These are phyloP conservation scores for Epistrophe grossulariae DNA, from an alignment of 2,888 invertebrate species.

Conservation along the genomic window DNA sequence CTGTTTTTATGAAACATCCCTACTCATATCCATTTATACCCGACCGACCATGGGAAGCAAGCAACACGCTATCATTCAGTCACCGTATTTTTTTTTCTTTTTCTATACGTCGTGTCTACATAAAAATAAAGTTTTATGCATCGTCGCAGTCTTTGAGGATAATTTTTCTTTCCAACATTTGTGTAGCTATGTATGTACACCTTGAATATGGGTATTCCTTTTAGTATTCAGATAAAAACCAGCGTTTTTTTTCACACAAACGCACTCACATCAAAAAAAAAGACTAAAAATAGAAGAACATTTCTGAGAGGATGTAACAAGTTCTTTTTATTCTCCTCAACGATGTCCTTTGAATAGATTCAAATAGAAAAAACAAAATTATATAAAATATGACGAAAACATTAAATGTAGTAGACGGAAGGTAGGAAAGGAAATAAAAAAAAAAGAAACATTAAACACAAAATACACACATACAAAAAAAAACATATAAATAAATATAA, in stretches of 20 bases:
- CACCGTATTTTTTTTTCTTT: conserved; percentile 49
- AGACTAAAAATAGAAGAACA: not conserved
- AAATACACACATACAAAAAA: conserved; percentile 42
- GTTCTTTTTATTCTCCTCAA: conserved; percentile 57
- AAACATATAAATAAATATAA: not conserved
- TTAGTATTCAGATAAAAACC: conserved; percentile 37
- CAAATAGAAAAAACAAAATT: not conserved
- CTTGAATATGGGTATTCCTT: conserved; percentile 11
- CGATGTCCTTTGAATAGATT: conserved; percentile 60
- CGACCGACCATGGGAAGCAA: conserved; percentile 39
- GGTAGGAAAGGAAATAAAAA: conserved; percentile 2
- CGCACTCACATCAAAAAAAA: conserved; percentile 2
- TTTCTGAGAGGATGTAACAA: conserved; percentile 52
- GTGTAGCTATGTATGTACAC: too few relatives aligned
- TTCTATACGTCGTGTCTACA: not conserved
- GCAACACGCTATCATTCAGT: conserved; percentile 52
- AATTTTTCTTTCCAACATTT: conserved; percentile 49
- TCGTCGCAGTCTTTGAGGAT: conserved; percentile 57
- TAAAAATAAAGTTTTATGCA: conserved; percentile 60
- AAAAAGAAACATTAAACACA: not conserved
- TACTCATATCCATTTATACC: too few relatives aligned
- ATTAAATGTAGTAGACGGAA: conserved; percentile 17
- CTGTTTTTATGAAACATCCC: too few relatives aligned
- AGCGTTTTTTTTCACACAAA: conserved; percentile 35
- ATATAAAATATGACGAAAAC: conserved; percentile 13